Conservation (phyloP, 2,888 invertebrate species). For the Torymus texanus region DNA sequence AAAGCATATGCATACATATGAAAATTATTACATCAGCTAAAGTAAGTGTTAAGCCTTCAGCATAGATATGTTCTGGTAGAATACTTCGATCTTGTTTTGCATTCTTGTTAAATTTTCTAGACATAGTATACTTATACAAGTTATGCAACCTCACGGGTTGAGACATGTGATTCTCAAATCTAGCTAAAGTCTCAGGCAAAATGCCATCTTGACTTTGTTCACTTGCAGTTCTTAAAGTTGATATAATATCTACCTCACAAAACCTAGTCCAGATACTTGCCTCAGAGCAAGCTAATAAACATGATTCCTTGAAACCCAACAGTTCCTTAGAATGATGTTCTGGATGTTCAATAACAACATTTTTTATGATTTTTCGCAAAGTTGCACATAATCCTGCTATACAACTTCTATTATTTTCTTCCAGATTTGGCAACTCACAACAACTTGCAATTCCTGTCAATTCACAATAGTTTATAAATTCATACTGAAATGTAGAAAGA, state of each 20-base stretch:
- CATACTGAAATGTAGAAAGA: slow-evolving; percentile 70
- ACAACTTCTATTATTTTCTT: slow-evolving; percentile 78
- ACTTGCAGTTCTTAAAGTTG: slow-evolving; percentile 58
- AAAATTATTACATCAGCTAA: slow-evolving; percentile 89
- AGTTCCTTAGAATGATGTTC: slow-evolving; percentile 76
- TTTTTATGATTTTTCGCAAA: slow-evolving; percentile 79
- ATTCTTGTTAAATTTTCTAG: slow-evolving; percentile 76
- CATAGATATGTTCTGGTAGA: slow-evolving; percentile 82
- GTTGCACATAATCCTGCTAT: slow-evolving; percentile 89
- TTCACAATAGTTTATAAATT: slow-evolving; percentile 68
- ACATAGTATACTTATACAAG: slow-evolving; percentile 78
- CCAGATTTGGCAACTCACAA: slow-evolving; percentile 81
- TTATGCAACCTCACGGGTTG: slow-evolving; percentile 92
- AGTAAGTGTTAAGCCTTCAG: slow-evolving; percentile 89
- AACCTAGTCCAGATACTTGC: slow-evolving; percentile 93
- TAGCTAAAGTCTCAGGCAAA: slow-evolving; percentile 83
- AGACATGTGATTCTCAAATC: slow-evolving; percentile 89
- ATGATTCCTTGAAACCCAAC: slow-evolving; percentile 87
- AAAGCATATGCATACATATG: slow-evolving; percentile 81
- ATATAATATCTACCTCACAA: slow-evolving; percentile 89
- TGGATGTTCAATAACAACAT: slow-evolving; percentile 65
- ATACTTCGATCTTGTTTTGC: slow-evolving; percentile 66
- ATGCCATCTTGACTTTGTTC: slow-evolving; percentile 62
- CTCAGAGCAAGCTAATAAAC: slow-evolving; percentile 89
- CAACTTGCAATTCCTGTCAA: slow-evolving; percentile 74